Base-by-base conservation (phyloP, 30 jellyfish, hydroid and myxozoan species). In the Aurelia coerulea region DNA sequence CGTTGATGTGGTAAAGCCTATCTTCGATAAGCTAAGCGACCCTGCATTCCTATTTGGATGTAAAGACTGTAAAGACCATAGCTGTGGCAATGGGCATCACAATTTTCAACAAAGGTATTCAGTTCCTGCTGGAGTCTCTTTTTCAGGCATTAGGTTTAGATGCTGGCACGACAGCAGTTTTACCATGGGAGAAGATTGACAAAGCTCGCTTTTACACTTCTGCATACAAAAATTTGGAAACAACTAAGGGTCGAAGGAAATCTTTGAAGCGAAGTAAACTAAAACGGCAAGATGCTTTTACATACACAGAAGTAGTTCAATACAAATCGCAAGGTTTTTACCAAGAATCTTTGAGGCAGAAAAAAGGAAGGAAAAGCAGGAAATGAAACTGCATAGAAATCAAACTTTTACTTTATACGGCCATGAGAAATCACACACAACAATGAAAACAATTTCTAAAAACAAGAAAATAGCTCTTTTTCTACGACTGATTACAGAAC, bases 81-180 rank as follows among this genome's bases (percentile, higher is more conserved):
- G 87, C 87, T 23, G 59, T 56, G 10, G 58, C 31, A 19, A 19
- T 76, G 63, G 78, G 66, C 12, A 42, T 58, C 31, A 16, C 29
- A 18, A 18, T 76, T 17, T 76, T 23, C 63, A 59, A 76, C 60
- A 10, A 18, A 19, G 80, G 87, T 29, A 60, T 60, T 60, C 69
- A 60, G 11, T 60, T 60, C 13, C 35, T 60, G 35, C 9, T 60
- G 69, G 33, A 60, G 35, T 60, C 35, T n/a, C 13, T 60, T 0
- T 23, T 60, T 16, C 69, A 2, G 10, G 35, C 35, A 23, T 60
- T 60, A 13, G 69, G 35, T 16, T 16, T 60, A 23, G 35, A 60
- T 60, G 32, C 7, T 3, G 35, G 35, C 32, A 60, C 2, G 69
- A 3, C 35, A 13, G 35, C 69, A 60, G 12, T 42, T 42, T 42